Evolutionary conservation across 2,888 invertebrate species (phyloP).

Genomic region (Pandemis cinnamomeana): DNA sequence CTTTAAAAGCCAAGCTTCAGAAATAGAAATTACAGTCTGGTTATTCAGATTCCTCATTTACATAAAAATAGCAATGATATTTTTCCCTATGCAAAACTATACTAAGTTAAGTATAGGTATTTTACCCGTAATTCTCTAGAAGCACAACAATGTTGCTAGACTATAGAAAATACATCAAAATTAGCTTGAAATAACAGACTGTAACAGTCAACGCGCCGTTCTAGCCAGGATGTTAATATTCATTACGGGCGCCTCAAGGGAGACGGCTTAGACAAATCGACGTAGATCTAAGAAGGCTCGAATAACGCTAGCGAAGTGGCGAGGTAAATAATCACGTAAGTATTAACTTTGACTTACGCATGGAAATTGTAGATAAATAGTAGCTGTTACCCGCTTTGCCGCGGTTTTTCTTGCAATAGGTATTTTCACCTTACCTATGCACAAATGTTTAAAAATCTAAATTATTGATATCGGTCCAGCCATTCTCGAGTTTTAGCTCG

Average conservation of each 20-base stretch:
- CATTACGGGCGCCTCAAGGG: slow-evolving; percentile 69
- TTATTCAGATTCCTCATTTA: too few species aligned
- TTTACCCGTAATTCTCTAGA: not conserved
- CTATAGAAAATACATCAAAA: slow-evolving; percentile 36
- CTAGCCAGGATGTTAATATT: slow-evolving; percentile 73
- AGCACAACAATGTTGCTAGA: not conserved
- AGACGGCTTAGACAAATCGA: slow-evolving; percentile 68
- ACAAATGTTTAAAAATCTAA: too few species aligned
- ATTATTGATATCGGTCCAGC: too few species aligned
- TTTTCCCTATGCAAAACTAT: not conserved
- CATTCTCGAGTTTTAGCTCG: too few species aligned
- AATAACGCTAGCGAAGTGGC: slow-evolving; percentile 37
- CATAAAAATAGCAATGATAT: too few species aligned
- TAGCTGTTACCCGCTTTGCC: too few species aligned
- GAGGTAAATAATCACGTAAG: not conserved
- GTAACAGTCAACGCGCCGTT: slow-evolving; percentile 24
- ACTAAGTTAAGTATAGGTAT: not conserved
- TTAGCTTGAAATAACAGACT: slow-evolving; percentile 33
- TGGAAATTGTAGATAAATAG: too few species aligned
- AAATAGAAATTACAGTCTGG: too few species aligned
- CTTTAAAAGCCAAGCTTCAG: too few species aligned
- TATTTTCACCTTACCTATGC: too few species aligned
- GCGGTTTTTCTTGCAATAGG: too few species aligned
- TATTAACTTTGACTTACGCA: too few species aligned
- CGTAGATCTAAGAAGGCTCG: slow-evolving; percentile 55